phyloP scores from a whole-genome alignment of 2,113 vertebrate species.

The Uria aalge region DNA sequence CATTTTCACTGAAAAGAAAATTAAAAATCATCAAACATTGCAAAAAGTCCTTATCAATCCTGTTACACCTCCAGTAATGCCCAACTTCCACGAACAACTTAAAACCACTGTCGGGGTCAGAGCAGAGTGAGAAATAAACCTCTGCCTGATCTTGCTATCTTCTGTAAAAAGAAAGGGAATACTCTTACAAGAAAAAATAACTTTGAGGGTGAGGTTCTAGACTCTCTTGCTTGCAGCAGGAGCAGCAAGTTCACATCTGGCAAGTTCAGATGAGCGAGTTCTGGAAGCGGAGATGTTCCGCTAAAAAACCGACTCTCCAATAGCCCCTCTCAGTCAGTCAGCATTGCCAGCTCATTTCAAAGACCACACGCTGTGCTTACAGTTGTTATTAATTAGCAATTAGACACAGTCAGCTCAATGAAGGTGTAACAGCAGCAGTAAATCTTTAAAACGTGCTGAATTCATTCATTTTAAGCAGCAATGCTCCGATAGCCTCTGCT shows the following conservation, averaged over 20 bases:
- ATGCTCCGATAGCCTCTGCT: neutral
- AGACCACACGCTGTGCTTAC: neutral
- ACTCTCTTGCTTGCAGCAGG: neutral
- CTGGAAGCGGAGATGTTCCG: neutral
- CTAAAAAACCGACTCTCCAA: neutral
- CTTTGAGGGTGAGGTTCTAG: neutral
- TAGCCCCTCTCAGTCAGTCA: neutral
- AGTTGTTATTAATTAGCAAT: neutral
- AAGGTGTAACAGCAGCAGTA: neutral
- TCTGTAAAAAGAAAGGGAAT: neutral
- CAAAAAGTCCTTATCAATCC: neutral
- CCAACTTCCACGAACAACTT: neutral
- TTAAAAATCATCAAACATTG: neutral
- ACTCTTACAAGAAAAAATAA: neutral
- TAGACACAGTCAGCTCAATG: neutral
- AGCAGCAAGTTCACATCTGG: neutral
- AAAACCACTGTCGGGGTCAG: neutral
- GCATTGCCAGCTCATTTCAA: neutral
- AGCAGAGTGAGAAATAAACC: neutral
- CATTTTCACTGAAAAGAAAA: conserved; percentile 63
- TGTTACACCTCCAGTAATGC: neutral
- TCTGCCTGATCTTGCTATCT: neutral
- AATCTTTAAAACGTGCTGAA: neutral
- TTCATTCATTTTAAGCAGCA: neutral
- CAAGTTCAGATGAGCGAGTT: neutral